These are phyloP conservation scores for Cepphus grylle DNA, from an alignment of 2,113 vertebrate species.

Conservation along the genomic window DNA sequence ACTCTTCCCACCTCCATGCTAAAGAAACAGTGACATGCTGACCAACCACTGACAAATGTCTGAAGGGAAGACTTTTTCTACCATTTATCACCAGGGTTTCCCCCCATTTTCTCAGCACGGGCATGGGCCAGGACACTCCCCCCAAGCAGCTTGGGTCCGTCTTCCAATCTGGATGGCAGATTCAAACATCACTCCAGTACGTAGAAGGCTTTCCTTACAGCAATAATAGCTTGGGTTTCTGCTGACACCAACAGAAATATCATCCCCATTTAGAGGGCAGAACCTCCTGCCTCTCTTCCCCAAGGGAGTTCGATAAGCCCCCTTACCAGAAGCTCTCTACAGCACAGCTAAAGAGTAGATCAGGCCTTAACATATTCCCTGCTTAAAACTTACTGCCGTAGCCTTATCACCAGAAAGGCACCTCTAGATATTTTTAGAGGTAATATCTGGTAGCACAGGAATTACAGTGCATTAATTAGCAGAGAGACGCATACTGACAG, in stretches of 20 bases:
- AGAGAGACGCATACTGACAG: not conserved
- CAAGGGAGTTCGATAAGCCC: not conserved
- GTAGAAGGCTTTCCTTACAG: not conserved
- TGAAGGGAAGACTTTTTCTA: not conserved
- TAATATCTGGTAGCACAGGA: not conserved
- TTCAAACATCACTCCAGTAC: not conserved
- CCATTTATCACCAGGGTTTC: not conserved
- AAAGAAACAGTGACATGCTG: not conserved
- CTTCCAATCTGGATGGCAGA: not conserved
- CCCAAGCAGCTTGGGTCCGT: not conserved
- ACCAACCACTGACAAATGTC: rapidly evolving
- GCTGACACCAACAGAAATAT: not conserved
- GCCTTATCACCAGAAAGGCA: not conserved
- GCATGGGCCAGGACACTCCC: rapidly evolving
- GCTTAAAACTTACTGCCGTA: not conserved
- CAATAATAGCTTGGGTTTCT: not conserved
- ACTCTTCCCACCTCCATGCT: not conserved
- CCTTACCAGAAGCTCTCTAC: not conserved
- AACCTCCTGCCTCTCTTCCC: not conserved
- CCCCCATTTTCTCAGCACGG: rapidly evolving
- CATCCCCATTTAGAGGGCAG: not conserved
- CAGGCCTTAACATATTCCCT: not conserved
- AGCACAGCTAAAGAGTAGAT: not conserved
- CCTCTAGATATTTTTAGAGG: not conserved
- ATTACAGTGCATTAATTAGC: constrained; percentile 2